These are phyloP conservation scores for Tarsius wallacei DNA, from an alignment of 2,797 vertebrate genomes.

Conservation along the genomic window DNA sequence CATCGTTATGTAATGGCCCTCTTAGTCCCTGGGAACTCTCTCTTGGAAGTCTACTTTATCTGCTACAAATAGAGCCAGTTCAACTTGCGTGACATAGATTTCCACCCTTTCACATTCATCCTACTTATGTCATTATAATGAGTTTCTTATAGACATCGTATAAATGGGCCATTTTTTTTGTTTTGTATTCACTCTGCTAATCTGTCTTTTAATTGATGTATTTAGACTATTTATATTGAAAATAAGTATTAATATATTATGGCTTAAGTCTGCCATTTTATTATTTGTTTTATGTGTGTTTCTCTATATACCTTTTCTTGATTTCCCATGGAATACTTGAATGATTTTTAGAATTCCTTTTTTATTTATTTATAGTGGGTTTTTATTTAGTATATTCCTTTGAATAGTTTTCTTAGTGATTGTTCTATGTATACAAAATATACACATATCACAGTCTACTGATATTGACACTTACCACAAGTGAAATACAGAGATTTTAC, in stretches of 20 bases:
- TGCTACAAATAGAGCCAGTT: neutral
- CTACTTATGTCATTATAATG: neutral
- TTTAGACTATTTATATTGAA: neutral
- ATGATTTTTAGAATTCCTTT: neutral
- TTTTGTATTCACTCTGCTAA: neutral
- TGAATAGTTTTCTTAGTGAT: neutral
- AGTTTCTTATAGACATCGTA: neutral
- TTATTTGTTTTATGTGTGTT: neutral
- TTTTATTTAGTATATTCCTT: neutral
- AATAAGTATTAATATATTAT: neutral
- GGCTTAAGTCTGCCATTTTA: neutral
- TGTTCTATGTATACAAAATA: neutral
- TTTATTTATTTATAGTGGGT: neutral
- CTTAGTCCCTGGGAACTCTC: neutral
- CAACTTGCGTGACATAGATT: neutral
- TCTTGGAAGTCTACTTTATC: neutral
- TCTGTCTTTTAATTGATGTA: neutral
- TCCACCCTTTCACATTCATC: neutral
- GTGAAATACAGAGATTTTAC: neutral
- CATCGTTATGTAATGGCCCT: too few relatives aligned
- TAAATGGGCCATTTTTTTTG: neutral
- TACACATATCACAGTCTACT: neutral
- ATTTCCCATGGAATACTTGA: neutral
- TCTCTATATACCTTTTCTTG: neutral
- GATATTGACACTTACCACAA: neutral